These are phyloP conservation scores for Corythoichthys intestinalis DNA, from an alignment of 2,113 vertebrate genomes.

Conservation along the genomic window DNA sequence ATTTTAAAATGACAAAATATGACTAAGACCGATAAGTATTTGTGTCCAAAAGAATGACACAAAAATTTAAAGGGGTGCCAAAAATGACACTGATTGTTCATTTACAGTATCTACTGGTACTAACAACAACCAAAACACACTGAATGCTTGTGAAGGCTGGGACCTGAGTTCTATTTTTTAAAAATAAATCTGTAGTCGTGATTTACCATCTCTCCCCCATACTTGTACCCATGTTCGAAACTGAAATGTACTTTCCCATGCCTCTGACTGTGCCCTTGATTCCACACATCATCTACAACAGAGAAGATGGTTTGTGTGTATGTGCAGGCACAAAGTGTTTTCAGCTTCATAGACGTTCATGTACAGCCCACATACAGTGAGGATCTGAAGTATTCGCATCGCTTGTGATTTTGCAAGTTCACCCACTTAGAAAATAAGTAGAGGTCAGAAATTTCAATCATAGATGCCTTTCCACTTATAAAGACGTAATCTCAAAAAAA, in stretches of 20 bases:
- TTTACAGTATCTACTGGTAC: neutral
- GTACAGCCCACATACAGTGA: conserved; percentile 12
- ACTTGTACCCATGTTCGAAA: neutral
- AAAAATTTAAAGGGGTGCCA: too few species aligned
- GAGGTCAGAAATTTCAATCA: too few species aligned
- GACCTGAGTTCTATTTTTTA: neutral
- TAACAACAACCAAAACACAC: neutral
- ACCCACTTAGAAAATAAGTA: too few species aligned
- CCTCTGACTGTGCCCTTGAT: conserved; percentile 16
- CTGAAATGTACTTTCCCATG: conserved; percentile 20
- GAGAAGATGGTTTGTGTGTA: conserved; percentile 9
- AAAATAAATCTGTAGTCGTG: neutral
- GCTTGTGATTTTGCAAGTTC: too few species aligned
- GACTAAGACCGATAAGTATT: too few species aligned
- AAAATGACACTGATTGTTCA: too few species aligned
- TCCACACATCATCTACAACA: conserved; percentile 46
- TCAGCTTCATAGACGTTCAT: conserved; percentile 23
- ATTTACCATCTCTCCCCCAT: neutral
- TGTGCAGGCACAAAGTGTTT: conserved; percentile 18
- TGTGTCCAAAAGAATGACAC: too few species aligned
- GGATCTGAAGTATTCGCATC: too few species aligned
- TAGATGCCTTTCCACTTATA: too few species aligned
- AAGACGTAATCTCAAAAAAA: too few species aligned
- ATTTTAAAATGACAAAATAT: too few species aligned
- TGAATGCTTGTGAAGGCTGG: neutral